phyloP scores from a whole-genome alignment of 1,140 invertebrate species.

The Asobara japonica region DNA sequence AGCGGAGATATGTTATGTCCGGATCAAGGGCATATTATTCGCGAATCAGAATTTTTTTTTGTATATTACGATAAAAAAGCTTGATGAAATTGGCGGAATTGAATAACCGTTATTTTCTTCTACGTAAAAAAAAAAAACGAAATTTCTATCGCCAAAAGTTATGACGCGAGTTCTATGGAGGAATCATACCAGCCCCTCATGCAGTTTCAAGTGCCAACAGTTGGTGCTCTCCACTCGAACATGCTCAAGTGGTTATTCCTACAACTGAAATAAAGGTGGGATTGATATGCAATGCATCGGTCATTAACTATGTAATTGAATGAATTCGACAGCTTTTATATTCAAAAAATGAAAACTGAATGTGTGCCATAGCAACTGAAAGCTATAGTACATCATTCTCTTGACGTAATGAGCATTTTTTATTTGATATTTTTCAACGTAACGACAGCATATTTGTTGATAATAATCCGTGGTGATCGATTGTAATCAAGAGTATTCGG shows the following conservation, averaged over 20 bases:
- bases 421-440: no score
- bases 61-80: no score
- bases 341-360: no score
- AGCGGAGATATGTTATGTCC: no score
- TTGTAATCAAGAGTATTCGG: no score
- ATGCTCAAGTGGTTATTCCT: slow-evolving; percentile 44
- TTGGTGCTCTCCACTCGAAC: slow-evolving; percentile 62
- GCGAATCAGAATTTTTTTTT: no score
- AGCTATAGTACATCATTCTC: no score
- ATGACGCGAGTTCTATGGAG: neutral
- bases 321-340: neutral
- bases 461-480: no score
- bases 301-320: slow-evolving; percentile 41
- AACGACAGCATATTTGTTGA: no score
- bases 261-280: slow-evolving; percentile 37
- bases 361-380: no score
- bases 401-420: no score
- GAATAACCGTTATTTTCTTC: neutral
- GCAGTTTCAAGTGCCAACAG: slow-evolving; percentile 61
- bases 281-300: slow-evolving; percentile 31
- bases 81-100: neutral
- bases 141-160: neutral
- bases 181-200: slow-evolving; percentile 38
- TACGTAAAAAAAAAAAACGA: neutral
- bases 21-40: no score